These are phyloP conservation scores for Vimba vimba DNA, from an alignment of 2,113 vertebrate species.

Conservation along the genomic window DNA sequence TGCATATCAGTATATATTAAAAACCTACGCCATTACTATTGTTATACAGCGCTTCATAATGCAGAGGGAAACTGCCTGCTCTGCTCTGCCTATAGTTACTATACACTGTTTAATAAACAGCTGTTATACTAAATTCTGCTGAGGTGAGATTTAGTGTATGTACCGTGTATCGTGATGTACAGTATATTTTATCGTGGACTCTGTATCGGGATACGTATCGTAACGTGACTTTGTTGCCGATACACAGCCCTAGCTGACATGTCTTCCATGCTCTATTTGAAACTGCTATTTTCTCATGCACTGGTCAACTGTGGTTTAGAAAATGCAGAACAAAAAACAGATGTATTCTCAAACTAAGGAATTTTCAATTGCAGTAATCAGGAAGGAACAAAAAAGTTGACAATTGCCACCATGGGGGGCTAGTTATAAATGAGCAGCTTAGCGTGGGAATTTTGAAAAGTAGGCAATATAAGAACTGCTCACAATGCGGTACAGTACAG, in stretches of 20 bases:
- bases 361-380: conserved; percentile 49
- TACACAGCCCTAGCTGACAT: background rate
- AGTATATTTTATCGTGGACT: too few species aligned
- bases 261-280: background rate
- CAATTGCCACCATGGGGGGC: conserved; percentile 9
- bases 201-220: too few species aligned
- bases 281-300: conserved; percentile 8
- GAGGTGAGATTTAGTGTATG: too few species aligned
- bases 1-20: too few species aligned
- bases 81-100: too few species aligned
- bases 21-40: too few species aligned
- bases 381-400: conserved; percentile 57
- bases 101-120: too few species aligned
- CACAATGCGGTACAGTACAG: background rate
- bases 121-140: too few species aligned
- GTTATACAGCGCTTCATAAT: too few species aligned
- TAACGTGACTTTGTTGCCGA: too few species aligned
- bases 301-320: conserved; percentile 53
- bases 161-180: too few species aligned
- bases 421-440: conserved; percentile 22
- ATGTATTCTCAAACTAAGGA: conserved; percentile 56
- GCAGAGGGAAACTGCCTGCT: too few species aligned
- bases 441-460: background rate
- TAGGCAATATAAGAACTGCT: background rate
- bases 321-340: conserved; percentile 41